Percentiles rank a stretch among this genome's conserved stretches.
Evolutionary conservation across 1,140 invertebrate genomes (phyloP).

Genomic region (Melipona quadrifasciata): DNA sequence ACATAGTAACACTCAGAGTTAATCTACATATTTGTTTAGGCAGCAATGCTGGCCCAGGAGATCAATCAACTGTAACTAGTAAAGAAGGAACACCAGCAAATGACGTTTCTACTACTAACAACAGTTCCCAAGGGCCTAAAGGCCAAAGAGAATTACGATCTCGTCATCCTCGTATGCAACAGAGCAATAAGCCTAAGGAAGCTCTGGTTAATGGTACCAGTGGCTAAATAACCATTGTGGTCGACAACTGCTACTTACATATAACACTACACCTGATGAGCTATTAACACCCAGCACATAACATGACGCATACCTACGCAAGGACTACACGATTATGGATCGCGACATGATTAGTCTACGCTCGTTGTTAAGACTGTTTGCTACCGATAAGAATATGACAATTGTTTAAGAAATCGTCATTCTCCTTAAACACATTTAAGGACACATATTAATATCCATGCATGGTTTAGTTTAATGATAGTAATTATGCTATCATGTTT

Average conservation of each 20-base stretch:
- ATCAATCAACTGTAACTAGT: conserved; percentile 74
- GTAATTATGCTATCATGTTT: conserved; percentile 72
- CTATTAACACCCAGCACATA: conserved; percentile 77
- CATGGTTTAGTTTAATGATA: conserved; percentile 81
- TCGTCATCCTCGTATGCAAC: conserved; percentile 79
- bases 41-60: conserved; percentile 77
- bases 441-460: conserved; percentile 80
- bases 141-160: conserved; percentile 78
- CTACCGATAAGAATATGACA: conserved; percentile 79
- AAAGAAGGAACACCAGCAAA: conserved; percentile 77
- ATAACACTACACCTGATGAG: conserved; percentile 69
- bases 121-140: conserved; percentile 76
- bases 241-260: conserved; percentile 62
- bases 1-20: conserved; percentile 45
- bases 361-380: conserved; percentile 82
- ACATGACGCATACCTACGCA: conserved; percentile 80
- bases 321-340: conserved; percentile 79
- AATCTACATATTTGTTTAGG: conserved; percentile 72
- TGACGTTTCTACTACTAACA: conserved; percentile 73
- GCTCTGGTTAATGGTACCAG: conserved; percentile 84
- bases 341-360: conserved; percentile 80
- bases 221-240: conserved; percentile 75
- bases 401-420: conserved; percentile 78
- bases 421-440: conserved; percentile 79
- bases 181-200: conserved; percentile 84